Percentiles rank a stretch among this genome's conserved stretches.
These are phyloP conservation scores for Leontopithecus rosalia DNA, from an alignment of 2,797 vertebrate genomes.

Conservation along the genomic window DNA sequence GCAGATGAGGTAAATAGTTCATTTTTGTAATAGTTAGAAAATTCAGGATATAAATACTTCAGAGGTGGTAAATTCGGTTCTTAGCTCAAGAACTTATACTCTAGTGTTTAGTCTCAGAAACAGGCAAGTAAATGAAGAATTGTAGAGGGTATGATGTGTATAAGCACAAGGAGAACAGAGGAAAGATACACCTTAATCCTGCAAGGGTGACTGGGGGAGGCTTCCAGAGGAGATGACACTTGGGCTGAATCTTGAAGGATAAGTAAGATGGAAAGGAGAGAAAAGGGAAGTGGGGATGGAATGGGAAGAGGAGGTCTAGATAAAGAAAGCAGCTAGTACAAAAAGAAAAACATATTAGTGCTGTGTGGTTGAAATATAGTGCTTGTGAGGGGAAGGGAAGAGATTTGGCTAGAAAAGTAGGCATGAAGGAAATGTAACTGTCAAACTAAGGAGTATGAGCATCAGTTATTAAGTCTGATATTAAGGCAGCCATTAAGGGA, in stretches of 20 bases:
- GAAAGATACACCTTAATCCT: not conserved
- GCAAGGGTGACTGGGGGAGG: not conserved
- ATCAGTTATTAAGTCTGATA: not conserved
- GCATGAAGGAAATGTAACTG: not conserved
- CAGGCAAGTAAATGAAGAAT: not conserved
- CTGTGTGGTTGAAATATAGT: not conserved
- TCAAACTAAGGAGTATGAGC: not conserved
- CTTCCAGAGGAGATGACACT: not conserved
- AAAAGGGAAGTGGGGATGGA: not conserved
- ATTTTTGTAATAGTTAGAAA: conserved; percentile 1
- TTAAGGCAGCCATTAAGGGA: not conserved
- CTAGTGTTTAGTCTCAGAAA: conserved; percentile 44
- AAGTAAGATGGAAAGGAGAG: not conserved
- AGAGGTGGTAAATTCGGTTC: not conserved
- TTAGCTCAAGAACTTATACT: not conserved
- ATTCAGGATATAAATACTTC: not conserved
- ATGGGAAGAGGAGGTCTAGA: not conserved
- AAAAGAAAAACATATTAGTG: not conserved
- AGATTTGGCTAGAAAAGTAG: not conserved
- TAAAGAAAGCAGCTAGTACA: not conserved
- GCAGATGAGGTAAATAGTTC: not conserved
- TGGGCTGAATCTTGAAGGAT: not conserved
- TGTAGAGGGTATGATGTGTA: not conserved
- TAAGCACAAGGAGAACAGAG: not conserved
- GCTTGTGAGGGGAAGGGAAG: not conserved